Base-by-base conservation (phyloP, 2,113 vertebrate genomes). In the Electrona antarctica region DNA sequence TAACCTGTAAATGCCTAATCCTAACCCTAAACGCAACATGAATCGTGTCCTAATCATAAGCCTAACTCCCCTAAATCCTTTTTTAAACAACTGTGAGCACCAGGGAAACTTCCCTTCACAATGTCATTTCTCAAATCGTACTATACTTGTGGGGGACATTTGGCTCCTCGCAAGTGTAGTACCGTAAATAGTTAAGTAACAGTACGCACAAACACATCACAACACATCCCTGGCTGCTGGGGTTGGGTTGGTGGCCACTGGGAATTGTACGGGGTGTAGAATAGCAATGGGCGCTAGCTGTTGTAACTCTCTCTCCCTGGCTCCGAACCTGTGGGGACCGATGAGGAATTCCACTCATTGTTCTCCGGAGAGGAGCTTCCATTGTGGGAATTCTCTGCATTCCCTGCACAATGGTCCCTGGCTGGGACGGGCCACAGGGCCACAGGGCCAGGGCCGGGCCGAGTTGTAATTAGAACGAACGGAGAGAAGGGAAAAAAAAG, bases 261-360 rank as follows among this genome's bases (percentile, higher is more conserved):
- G 89, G 88, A 89, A 84, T 85, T 72, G 81, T 79, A 67, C 82
- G 60, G 79, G 75, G 83, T 83, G 79, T 85, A 91, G 90, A 91
- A 89, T 80, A 87, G 89, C 85, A 62, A 71, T 85, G 86, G 21
- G 21, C 21, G 21, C 21, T 21, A 21, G 33, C 86, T 84, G 90
- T 88, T 92, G 88, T 92, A 92, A 91, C 88, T 80, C 75, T 62
- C 67, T 57, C 58, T 49, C 47, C 67, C 10, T 41, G 78, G 79
- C 77, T 84, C 83, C 77, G 78, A 89, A 92, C 86, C 90, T 91
- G 87, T 74, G 70, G 87, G 89, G 85, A 92, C 80, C 64, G 64
- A 73, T 52, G 74, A 89, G 90, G 90, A 92, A 93, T 91, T 89
- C 74, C 71, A 87, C 65, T 81, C 87, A 93, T 92, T 93, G 92